phyloP scores from a whole-genome alignment of 2,113 vertebrate genomes.

The Lepus europaeus region DNA sequence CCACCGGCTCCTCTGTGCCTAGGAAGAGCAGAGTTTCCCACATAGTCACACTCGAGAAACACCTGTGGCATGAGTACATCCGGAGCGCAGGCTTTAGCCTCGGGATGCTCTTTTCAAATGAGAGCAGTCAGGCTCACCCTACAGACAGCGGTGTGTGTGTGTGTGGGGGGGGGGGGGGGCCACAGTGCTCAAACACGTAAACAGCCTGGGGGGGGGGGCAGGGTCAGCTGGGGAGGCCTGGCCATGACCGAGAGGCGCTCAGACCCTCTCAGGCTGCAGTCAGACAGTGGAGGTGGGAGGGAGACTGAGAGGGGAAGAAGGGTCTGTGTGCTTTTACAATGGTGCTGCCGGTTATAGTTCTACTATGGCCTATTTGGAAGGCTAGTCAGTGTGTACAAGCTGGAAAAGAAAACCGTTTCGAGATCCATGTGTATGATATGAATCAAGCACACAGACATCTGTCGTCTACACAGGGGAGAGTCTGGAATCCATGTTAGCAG shows the following conservation, averaged over 20 bases:
- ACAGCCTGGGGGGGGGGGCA: not conserved
- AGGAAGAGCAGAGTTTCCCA: not conserved
- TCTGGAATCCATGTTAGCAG: not conserved
- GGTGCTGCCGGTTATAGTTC: not conserved
- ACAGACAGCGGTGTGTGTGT: not conserved
- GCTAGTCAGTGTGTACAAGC: not conserved
- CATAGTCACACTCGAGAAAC: not conserved
- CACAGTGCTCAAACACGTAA: not conserved
- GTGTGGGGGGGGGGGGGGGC: not conserved
- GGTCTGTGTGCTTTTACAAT: not conserved
- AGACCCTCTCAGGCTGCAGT: not conserved
- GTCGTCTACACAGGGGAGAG: not conserved
- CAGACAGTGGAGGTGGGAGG: rapidly evolving
- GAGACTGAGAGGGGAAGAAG: not conserved
- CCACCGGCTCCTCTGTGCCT: not conserved
- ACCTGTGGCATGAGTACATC: not conserved
- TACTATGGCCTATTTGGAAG: not conserved
- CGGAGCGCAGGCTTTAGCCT: not conserved
- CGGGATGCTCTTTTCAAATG: not conserved
- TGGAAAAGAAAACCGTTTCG: not conserved
- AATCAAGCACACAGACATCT: not conserved
- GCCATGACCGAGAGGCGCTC: not conserved
- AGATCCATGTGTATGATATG: not conserved
- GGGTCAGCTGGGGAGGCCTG: not conserved
- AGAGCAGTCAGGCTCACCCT: not conserved